phyloP scores from a whole-genome alignment of 2,113 vertebrate genomes.

The Gambusia holbrooki region DNA sequence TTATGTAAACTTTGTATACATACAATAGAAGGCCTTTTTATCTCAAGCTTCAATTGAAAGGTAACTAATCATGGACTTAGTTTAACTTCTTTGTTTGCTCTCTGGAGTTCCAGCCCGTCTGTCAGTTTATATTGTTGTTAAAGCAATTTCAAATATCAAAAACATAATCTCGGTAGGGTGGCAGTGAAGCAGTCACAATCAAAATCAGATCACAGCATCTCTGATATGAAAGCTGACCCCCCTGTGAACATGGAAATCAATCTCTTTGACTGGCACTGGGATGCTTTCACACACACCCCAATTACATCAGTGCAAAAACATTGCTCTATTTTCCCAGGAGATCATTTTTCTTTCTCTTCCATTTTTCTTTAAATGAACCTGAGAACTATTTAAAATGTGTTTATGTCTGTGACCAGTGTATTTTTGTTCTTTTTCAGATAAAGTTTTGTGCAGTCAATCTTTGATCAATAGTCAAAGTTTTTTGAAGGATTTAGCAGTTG shows the following conservation, averaged over 20 bases:
- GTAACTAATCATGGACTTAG: slow-evolving; percentile 34
- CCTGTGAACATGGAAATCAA: slow-evolving; percentile 78
- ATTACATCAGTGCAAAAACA: slow-evolving; percentile 58
- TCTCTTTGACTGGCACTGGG: slow-evolving; percentile 78
- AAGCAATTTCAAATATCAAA: slow-evolving; percentile 68
- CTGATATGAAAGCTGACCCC: slow-evolving; percentile 80
- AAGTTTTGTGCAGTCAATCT: background rate
- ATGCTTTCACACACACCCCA: slow-evolving; percentile 29
- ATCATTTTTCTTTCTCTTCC: slow-evolving; percentile 22
- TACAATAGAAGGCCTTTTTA: slow-evolving; percentile 22
- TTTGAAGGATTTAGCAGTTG: background rate
- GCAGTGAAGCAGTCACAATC: slow-evolving; percentile 75
- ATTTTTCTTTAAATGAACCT: slow-evolving; percentile 41
- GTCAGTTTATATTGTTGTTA: slow-evolving; percentile 61
- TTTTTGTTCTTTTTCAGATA: slow-evolving; percentile 15
- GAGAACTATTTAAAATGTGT: slow-evolving; percentile 22
- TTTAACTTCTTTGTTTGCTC: slow-evolving; percentile 30
- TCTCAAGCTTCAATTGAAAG: slow-evolving; percentile 34
- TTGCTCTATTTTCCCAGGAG: slow-evolving; percentile 49
- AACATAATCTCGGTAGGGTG: slow-evolving; percentile 76
- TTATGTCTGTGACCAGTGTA: slow-evolving; percentile 4
- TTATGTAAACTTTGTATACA: slow-evolving; percentile 48
- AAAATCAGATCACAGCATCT: slow-evolving; percentile 78
- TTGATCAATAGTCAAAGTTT: background rate
- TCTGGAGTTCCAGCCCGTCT: slow-evolving; percentile 28